Evolutionary conservation across 2,888 invertebrate genomes (phyloP).

Genomic region (Morinoia aosen): DNA sequence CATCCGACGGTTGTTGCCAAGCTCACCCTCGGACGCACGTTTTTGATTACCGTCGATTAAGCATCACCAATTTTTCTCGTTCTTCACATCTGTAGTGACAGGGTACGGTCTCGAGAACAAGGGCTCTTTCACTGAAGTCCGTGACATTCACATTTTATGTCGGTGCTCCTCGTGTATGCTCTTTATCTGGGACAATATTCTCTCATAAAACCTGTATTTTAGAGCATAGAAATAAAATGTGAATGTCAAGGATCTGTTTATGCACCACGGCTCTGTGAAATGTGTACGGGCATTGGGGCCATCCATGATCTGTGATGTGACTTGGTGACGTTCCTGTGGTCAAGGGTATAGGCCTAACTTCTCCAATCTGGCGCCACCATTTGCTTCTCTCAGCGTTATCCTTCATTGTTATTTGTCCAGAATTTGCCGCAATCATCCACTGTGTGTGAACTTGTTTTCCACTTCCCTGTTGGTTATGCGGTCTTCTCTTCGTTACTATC

Average conservation of each 20-base stretch:
- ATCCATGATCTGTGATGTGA: not conserved
- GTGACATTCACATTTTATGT: not conserved
- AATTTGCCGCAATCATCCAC: not conserved
- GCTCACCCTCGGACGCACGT: not conserved
- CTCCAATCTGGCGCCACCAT: not conserved
- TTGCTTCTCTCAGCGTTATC: not conserved
- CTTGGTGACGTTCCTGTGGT: not conserved
- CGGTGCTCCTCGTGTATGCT: not conserved
- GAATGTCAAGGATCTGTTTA: not conserved
- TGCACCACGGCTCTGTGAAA: not conserved
- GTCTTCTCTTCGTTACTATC: not conserved
- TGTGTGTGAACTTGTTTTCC: not conserved
- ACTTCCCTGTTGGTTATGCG: not conserved
- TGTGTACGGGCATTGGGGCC: not conserved
- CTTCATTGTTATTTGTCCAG: constrained; percentile 6
- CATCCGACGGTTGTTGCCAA: not conserved
- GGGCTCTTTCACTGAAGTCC: not conserved
- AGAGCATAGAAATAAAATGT: not conserved
- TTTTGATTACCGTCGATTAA: not conserved
- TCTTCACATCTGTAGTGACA: not conserved
- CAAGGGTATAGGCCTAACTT: not conserved
- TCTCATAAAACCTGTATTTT: not conserved
- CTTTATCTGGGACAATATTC: not conserved
- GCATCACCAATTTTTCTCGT: not conserved
- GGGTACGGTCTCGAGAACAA: not conserved